A percentile compares a stretch with the other conserved stretches of the same genome.
These are phyloP conservation scores for Merodon equestris DNA, from an alignment of 2,888 invertebrate species.

Conservation along the genomic window DNA sequence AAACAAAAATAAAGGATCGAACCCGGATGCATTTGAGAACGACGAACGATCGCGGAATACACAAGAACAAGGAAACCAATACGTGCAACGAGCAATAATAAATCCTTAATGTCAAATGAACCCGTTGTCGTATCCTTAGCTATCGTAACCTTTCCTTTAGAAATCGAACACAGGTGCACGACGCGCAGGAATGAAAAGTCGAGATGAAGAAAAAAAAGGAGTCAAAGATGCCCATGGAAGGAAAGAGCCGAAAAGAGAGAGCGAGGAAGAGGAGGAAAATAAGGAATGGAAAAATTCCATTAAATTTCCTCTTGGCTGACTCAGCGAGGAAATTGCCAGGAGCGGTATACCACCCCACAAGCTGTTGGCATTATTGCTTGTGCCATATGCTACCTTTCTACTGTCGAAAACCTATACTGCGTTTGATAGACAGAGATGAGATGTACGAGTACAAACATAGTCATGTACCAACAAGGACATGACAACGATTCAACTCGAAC, in stretches of 20 bases:
- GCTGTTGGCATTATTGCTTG: slow-evolving; percentile 4
- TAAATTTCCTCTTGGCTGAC: slow-evolving; percentile 64
- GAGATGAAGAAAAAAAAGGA: not conserved
- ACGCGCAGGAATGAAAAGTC: slow-evolving; percentile 16
- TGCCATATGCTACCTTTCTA: slow-evolving; percentile 18
- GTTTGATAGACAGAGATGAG: slow-evolving; percentile 56
- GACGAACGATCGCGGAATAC: no score
- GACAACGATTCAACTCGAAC: slow-evolving; percentile 21
- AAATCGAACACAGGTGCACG: no score
- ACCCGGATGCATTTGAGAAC: no score
- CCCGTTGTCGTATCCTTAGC: slow-evolving; percentile 1
- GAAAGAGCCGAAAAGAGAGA: not conserved
- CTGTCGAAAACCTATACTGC: slow-evolving; percentile 10
- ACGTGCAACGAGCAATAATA: slow-evolving; percentile 3
- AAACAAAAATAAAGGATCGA: no score
- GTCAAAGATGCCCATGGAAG: not conserved
- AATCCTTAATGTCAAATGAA: slow-evolving; percentile 31
- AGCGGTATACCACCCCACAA: slow-evolving; percentile 8
- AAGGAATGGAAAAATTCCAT: slow-evolving; percentile 60
- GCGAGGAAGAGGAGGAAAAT: slow-evolving; percentile 20
- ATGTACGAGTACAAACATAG: slow-evolving; percentile 36
- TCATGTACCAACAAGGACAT: slow-evolving; percentile 37
- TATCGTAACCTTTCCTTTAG: no score
- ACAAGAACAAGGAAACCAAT: not conserved
- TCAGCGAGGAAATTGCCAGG: slow-evolving; percentile 58